phyloP scores from a whole-genome alignment of 64 coral and sea anemone species.

The Platygyra sinensis region DNA sequence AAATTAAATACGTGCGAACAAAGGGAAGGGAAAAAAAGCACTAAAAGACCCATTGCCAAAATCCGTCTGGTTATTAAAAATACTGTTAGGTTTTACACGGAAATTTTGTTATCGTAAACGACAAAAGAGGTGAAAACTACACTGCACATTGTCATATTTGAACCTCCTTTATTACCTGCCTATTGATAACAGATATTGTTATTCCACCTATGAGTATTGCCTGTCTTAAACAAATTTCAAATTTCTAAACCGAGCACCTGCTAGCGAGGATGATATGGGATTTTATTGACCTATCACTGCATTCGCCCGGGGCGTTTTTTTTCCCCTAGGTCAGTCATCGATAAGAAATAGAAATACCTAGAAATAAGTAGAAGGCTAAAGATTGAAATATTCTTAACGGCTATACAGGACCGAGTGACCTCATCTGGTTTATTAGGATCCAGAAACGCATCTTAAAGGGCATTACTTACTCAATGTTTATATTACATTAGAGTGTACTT shows the following conservation, averaged over 20 bases:
- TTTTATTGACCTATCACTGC: constrained; percentile 1
- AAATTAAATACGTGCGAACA: constrained; percentile 32
- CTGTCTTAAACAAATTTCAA: constrained; percentile 20
- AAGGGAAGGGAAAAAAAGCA: background rate
- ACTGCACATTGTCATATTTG: constrained; percentile 1
- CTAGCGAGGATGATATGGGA: background rate
- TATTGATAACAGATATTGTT: constrained; percentile 8
- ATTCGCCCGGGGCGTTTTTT: background rate
- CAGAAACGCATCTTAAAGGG: background rate
- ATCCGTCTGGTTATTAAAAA: constrained; percentile 1
- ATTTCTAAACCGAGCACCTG: background rate
- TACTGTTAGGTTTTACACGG: constrained; percentile 7
- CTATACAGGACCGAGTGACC: background rate
- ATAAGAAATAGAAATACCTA: background rate
- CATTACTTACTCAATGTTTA: background rate
- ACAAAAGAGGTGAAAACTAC: background rate
- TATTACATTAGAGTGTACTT: background rate
- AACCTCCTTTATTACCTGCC: constrained; percentile 14
- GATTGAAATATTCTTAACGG: background rate
- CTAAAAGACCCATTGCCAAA: constrained; percentile 10
- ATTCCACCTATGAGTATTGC: constrained; percentile 8
- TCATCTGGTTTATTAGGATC: background rate
- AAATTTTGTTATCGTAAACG: background rate
- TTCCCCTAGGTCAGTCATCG: background rate
- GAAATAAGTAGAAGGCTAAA: background rate